Conservation (phyloP, 2,888 invertebrate species). For the Eristalis pertinax region DNA sequence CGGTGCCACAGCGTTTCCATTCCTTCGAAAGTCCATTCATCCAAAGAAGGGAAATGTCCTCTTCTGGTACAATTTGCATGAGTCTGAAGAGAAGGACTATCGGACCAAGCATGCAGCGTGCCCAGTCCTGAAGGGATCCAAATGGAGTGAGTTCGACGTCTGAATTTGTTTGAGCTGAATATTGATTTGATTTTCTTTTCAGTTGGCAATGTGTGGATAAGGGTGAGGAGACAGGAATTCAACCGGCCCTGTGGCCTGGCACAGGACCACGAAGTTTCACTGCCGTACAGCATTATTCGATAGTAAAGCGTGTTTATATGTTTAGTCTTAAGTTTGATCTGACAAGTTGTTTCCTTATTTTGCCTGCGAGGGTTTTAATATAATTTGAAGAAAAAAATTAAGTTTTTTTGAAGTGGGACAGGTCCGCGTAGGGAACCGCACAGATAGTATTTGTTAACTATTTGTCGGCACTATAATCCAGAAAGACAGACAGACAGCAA, state of each 20-base stretch:
- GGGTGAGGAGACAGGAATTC: conserved; percentile 91
- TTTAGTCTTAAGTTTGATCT: conserved; percentile 6
- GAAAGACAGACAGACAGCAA: too few species aligned
- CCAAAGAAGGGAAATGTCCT: conserved; percentile 87
- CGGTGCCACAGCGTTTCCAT: conserved; percentile 98
- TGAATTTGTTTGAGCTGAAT: conserved; percentile 67
- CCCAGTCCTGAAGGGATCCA: conserved; percentile 78
- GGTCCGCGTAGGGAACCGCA: too few species aligned
- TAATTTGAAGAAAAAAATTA: background rate
- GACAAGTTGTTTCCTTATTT: background rate
- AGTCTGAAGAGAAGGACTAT: conserved; percentile 76
- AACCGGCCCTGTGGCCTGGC: conserved; percentile 82
- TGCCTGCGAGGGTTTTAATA: background rate
- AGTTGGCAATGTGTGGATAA: conserved; percentile 95
- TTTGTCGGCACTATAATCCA: too few species aligned
- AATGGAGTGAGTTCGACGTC: conserved; percentile 74
- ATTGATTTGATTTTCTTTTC: conserved; percentile 63
- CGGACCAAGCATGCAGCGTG: conserved; percentile 79
- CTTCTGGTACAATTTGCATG: conserved; percentile 79
- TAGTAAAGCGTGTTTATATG: conserved; percentile 28
- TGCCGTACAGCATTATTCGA: conserved; percentile 67
- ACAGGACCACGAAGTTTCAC: conserved; percentile 76
- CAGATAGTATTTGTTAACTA: too few species aligned
- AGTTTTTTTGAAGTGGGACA: too few species aligned
- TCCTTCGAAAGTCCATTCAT: conserved; percentile 90